These are phyloP conservation scores for Pseudomyrmex concolor DNA, from an alignment of 1,140 invertebrate species.

Conservation along the genomic window DNA sequence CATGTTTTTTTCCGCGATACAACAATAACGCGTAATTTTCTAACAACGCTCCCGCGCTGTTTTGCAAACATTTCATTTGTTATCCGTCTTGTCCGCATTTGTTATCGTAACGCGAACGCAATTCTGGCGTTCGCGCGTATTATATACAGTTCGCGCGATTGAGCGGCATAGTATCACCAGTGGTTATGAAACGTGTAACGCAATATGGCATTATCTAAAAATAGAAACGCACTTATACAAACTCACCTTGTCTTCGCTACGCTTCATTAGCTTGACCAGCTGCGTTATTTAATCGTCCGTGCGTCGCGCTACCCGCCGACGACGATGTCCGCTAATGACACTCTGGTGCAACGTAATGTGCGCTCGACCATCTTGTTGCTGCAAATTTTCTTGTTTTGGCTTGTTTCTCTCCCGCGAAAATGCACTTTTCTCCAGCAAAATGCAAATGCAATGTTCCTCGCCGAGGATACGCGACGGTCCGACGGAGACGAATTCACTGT, in stretches of 20 bases:
- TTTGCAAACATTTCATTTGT: background rate
- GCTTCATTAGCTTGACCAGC: constrained; percentile 48
- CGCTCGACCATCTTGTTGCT: no score
- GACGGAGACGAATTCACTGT: no score
- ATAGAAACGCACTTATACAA: constrained; percentile 44
- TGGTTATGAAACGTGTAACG: constrained; percentile 43
- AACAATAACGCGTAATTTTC: background rate
- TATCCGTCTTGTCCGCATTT: no score
- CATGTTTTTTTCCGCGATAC: no score
- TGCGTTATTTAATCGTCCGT: constrained; percentile 48
- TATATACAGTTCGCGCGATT: constrained; percentile 34
- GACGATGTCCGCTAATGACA: no score
- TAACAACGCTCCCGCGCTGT: background rate
- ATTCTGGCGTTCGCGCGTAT: background rate
- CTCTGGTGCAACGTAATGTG: no score
- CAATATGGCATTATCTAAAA: constrained; percentile 53
- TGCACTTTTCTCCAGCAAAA: no score
- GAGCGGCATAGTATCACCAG: constrained; percentile 16
- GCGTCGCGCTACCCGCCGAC: background rate
- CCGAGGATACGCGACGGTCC: no score
- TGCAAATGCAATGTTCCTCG: no score
- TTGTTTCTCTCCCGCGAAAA: no score
- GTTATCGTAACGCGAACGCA: background rate
- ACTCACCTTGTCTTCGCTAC: constrained; percentile 39
- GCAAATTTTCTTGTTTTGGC: no score